Conservation (phyloP, 2,888 invertebrate genomes). For the Oegoconia quadripuncta region DNA sequence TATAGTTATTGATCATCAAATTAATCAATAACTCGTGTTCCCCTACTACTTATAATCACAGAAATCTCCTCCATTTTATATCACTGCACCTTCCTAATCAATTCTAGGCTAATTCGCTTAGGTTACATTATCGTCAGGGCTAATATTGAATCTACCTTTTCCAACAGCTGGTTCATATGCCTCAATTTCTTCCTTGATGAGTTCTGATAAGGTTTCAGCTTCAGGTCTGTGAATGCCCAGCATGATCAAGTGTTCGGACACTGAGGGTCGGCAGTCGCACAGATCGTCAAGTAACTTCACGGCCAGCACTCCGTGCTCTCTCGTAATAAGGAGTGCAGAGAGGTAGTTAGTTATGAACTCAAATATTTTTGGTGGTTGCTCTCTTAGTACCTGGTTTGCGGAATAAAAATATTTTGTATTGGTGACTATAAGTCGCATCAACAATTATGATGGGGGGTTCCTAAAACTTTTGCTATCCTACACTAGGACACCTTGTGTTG, state of each 20-base stretch:
- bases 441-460: too few species aligned
- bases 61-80: too few species aligned
- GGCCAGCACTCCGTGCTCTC: constrained; percentile 78
- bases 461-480: too few species aligned
- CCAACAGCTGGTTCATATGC: constrained; percentile 39
- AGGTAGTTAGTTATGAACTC: constrained; percentile 86
- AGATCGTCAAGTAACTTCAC: constrained; percentile 62
- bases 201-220: constrained; percentile 37
- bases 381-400: constrained; percentile 83
- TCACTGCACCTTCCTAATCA: too few species aligned
- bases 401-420: too few species aligned
- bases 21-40: too few species aligned
- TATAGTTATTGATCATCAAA: too few species aligned
- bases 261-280: constrained; percentile 61
- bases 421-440: too few species aligned
- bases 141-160: constrained; percentile 41
- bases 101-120: too few species aligned
- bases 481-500: too few species aligned
- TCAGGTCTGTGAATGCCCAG: constrained; percentile 37
- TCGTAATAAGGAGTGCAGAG: constrained; percentile 82
- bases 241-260: constrained; percentile 53
- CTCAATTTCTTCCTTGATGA: constrained; percentile 59
- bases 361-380: constrained; percentile 82
- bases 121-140: too few species aligned
- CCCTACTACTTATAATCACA: too few species aligned